Evolutionary conservation across 2,113 vertebrate genomes (phyloP).

Genomic region (Vulpes vulpes): DNA sequence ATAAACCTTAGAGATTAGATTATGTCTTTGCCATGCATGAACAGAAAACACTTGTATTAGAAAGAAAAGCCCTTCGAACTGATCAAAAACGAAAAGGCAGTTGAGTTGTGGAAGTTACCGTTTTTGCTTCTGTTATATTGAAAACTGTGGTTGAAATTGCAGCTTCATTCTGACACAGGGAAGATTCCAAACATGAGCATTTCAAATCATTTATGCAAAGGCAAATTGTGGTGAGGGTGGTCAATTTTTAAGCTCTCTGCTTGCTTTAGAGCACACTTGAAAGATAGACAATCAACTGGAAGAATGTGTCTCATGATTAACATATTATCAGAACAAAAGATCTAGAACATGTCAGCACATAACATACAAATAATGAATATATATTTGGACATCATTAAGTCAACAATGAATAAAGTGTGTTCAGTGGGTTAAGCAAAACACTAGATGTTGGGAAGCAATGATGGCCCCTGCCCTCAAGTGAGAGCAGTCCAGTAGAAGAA

Average conservation of each 20-base stretch:
- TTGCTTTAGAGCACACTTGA: background rate
- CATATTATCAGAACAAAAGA: background rate
- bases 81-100: conserved; percentile 38
- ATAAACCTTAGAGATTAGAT: conserved; percentile 70
- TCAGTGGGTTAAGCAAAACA: background rate
- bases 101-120: background rate
- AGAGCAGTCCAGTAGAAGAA: background rate
- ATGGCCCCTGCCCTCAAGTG: background rate
- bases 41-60: conserved; percentile 58
- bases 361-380: background rate
- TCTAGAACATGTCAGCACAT: background rate
- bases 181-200: conserved; percentile 31
- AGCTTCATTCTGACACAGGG: background rate
- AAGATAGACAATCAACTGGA: background rate
- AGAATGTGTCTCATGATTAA: background rate
- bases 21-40: conserved; percentile 56
- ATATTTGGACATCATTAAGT: background rate
- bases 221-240: background rate
- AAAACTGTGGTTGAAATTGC: background rate
- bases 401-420: background rate
- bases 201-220: background rate
- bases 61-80: conserved; percentile 55
- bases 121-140: conserved; percentile 18
- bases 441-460: background rate
- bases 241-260: background rate